Evolutionary conservation across 1,140 invertebrate genomes (phyloP), one percentile per base, ranked within the genome.

Genomic region (Drosophila suzukii): DNA sequence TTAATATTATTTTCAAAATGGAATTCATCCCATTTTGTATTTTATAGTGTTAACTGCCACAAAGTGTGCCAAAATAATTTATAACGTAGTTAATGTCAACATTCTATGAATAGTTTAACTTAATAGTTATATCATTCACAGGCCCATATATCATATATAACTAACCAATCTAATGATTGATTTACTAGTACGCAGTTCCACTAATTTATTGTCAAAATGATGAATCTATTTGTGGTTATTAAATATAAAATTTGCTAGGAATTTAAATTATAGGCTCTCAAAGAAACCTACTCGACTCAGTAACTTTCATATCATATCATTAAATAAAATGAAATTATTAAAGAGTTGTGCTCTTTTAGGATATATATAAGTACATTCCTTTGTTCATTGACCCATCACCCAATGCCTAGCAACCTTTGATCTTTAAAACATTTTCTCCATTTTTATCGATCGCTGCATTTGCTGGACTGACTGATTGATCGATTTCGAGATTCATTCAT

Each of bases 401-500:
- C 11, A 4, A 20, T 47, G 17, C 17, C 12, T 24, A 27, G 27
- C 47, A 15, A 50, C n/a, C 47, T 50, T 17, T 50, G 47, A 32
- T n/a, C 47, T 32, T 2, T 15, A 4, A 4, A 50, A 32, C 5
- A 1, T 3, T 32, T 50, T 6, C 5, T 27, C 6, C 17, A 11
- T 6, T 54, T 39, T 54, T 49, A 39, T 24, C 17, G 34, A 61
- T 62, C 6, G 0, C 3, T 63, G 38, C 38, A 63, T 44, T 44
- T 63, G 61, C 34, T 51, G 30, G 49, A 49, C 30, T 34, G 51
- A 36, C 51, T 53, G 51, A 53, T 53, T 53, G 51, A 53, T 63
- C 61, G 61, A 50, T 41, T 50, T 65, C 20, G 7, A 41, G 17
- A 50, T 67, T 68, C 65, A 68, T 66, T 68, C 60, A 68, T 53